Evolutionary conservation across 30 jellyfish, hydroid and myxozoan species (phyloP), one percentile per base, ranked within the genome.

Genomic region (Cassiopea andromeda): DNA sequence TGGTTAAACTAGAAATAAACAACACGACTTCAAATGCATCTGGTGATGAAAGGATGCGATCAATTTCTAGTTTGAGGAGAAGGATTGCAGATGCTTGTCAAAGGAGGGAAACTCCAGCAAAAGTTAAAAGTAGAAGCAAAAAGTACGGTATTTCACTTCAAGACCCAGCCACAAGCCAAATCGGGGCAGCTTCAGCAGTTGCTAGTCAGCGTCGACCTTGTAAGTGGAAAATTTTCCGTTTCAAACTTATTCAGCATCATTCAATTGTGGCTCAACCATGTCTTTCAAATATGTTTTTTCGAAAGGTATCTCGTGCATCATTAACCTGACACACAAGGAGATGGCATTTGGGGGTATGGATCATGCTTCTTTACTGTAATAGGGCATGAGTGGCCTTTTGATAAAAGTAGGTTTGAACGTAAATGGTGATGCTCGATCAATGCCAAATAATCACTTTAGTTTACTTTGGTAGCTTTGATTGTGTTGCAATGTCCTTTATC

Each of bases 41-140:
- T 1, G 48, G 17, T 50, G 48, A 44, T n/a, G 68, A 48, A 49
- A n/a, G 91, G 7, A 50, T 17, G 48, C 38, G 58, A 43, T 54
- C 80, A 2, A 14, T 83, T 19, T 83, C 77, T 3, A 83, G 48
- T 17, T 17, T 83, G 17, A 69, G 84, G 17, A 83, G 84, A 27
- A 83, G 84, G 50, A 19, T 83, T 49, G 91, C 69, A 48, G 91
- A 69, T 6, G 85, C 58, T 1, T 57, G 46, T 8, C 75, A 82
- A 1, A 69, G 59, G 78, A 72, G 77, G 46, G 73, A 45, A 3
- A 69, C 2, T 15, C 16, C 54, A 7, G 17, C 14, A 66, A 54
- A 57, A 57, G 70, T 48, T 45, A 83, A 57, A 7, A 66, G 17
- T 27, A 80, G 80, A 44, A 17, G 18, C 66, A 61, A 19, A 2